Evolutionary conservation across 2,797 vertebrate genomes (phyloP), one percentile per base, ranked within the genome.

Genomic region (Gambusia yucatana): DNA sequence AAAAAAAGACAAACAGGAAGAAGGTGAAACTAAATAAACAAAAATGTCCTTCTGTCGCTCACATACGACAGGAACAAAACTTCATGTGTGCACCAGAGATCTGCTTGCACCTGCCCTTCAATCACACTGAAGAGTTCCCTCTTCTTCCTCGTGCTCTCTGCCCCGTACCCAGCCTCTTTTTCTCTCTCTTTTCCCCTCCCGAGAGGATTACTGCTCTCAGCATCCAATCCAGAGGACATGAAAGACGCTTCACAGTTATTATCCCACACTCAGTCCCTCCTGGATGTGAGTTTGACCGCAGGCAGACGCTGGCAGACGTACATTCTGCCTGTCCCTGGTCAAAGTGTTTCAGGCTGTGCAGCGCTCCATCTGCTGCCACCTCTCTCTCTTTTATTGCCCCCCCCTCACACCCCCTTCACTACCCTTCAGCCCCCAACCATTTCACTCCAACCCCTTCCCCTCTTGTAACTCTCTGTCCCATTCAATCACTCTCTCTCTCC

Each of bases 321-420:
- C 74, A 77, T 30, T 46, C 81, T 91, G 73, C 75, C 67, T 79
- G 20, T 90, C 87, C 85, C 83, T 39, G 72, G 61, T 74, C 14
- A 79, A 77, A 87, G 79, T 86, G 72, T 78, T 82, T 82, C 82
- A 52, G 85, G 76, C 84, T 88, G 76, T 80, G 81, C 84, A 84
- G 72, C 52, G 2, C 72, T 91, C 86, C 92, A 93, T 94, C 87
- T 94, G 91, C 89, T 77, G 75, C 81, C 90, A 20, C 84, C 81
- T 84, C 85, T 80, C 73, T 59, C 75, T 77, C 76, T 61, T 41
- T 28, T 80, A 10, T 6, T 77, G 22, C 30, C 41, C 52, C 44
- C 41, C 3, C n/a, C 48, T 75, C 85, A 39, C 55, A 63, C 76
- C 2, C n/a, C 59, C 80, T 25, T 83, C 76, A 10, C 11, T 77